Percentiles rank a stretch among this genome's conserved stretches.
Evolutionary conservation across 2,888 invertebrate genomes (phyloP).

Genomic region (Lycia hirtaria): DNA sequence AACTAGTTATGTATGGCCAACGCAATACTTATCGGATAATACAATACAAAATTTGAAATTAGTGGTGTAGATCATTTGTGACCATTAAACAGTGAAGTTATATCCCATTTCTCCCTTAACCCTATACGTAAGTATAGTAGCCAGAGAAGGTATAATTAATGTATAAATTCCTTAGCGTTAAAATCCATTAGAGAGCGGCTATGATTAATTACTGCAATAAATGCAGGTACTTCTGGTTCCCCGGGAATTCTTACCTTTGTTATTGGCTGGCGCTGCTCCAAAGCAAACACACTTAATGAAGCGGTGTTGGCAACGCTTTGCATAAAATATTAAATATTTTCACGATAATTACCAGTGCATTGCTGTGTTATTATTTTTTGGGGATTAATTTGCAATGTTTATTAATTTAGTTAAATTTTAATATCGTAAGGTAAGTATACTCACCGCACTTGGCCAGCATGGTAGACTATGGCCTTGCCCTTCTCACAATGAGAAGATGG

Average conservation of each 20-base stretch:
- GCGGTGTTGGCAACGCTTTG: constrained; percentile 41
- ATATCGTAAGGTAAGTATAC: too few species aligned
- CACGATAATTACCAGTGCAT: constrained; percentile 33
- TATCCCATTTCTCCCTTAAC: too few species aligned
- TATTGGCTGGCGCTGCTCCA: constrained; percentile 46
- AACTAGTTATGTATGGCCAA: too few species aligned
- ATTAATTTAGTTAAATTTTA: too few species aligned
- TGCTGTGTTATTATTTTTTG: constrained; percentile 13
- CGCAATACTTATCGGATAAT: too few species aligned
- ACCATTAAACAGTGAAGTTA: too few species aligned
- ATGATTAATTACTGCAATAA: constrained; percentile 47
- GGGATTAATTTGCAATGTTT: background rate
- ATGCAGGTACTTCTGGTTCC: constrained; percentile 39
- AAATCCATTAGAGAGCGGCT: constrained; percentile 36
- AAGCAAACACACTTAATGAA: constrained; percentile 46
- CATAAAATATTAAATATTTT: constrained; percentile 47
- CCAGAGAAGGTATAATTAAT: constrained; percentile 23
- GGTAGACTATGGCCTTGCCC: too few species aligned
- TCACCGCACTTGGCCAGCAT: too few species aligned
- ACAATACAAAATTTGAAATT: too few species aligned
- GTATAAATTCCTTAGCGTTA: constrained; percentile 24
- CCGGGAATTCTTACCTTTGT: constrained; percentile 40
- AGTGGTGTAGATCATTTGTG: too few species aligned
- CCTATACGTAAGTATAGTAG: too few species aligned
- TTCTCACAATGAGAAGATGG: too few species aligned